Percentiles rank a stretch among this genome's conserved stretches.
Conservation (phyloP, 2,113 vertebrate genomes). For the Speoplatyrhinus poulsoni region DNA sequence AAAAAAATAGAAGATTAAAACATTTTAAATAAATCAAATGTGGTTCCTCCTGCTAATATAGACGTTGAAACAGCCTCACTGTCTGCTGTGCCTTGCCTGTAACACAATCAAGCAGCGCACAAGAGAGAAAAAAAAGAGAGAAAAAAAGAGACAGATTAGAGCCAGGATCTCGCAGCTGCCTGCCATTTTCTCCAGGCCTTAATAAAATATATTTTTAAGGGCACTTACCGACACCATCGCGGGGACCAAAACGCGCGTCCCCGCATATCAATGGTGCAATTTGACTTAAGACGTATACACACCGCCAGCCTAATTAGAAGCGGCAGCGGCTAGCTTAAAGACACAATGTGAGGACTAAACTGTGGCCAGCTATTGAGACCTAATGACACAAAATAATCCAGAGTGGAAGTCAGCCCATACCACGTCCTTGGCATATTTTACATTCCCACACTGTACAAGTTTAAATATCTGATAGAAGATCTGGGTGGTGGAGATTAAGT, state of each 20-base stretch:
- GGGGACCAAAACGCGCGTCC: slow-evolving; percentile 17
- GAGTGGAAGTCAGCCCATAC: slow-evolving; percentile 36
- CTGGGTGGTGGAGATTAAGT: too few species aligned
- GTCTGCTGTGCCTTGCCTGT: too few species aligned
- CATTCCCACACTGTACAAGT: slow-evolving; percentile 52
- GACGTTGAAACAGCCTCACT: too few species aligned
- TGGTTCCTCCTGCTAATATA: too few species aligned
- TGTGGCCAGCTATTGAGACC: neutral
- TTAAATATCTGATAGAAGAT: slow-evolving; percentile 52
- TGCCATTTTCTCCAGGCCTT: too few species aligned
- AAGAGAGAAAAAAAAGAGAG: neutral
- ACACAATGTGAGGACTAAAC: slow-evolving; percentile 68
- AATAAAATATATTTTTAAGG: too few species aligned
- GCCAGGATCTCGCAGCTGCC: slow-evolving; percentile 13
- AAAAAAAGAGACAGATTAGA: neutral
- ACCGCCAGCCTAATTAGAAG: slow-evolving; percentile 72
- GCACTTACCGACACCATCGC: too few species aligned
- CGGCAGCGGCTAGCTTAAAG: slow-evolving; percentile 37
- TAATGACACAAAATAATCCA: slow-evolving; percentile 48
- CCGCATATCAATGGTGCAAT: slow-evolving; percentile 70
- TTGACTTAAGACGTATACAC: slow-evolving; percentile 63
- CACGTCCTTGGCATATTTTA: slow-evolving; percentile 75
- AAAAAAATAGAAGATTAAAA: too few species aligned
- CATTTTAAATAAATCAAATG: too few species aligned
- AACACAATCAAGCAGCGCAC: too few species aligned